Conservation (phyloP, 2,797 vertebrate species). For the Acrocephalus scirpaceus region DNA sequence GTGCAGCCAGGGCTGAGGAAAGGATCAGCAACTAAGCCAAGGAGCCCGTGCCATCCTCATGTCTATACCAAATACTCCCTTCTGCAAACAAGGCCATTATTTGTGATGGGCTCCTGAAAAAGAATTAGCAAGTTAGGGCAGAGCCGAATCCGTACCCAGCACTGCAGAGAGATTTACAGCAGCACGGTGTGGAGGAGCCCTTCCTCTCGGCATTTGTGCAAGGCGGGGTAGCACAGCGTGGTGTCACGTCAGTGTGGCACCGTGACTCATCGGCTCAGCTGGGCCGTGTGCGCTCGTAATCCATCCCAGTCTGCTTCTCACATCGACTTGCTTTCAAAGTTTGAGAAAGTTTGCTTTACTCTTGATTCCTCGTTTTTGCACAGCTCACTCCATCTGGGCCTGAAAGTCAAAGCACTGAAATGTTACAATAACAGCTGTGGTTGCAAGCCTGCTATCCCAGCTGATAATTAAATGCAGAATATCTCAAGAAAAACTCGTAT, state of each 20-base stretch:
- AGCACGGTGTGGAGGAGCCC: not conserved
- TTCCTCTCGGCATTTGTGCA: not conserved
- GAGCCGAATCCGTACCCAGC: not conserved
- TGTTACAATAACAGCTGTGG: constrained; percentile 50
- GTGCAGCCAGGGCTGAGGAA: accelerated
- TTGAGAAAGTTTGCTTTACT: constrained; percentile 53
- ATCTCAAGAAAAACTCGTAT: constrained; percentile 30
- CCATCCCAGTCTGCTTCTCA: not conserved
- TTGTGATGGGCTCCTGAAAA: not conserved
- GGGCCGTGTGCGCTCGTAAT: not conserved
- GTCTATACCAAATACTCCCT: not conserved
- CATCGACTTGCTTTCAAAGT: not conserved
- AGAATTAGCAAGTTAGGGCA: not conserved
- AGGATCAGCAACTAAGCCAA: not conserved
- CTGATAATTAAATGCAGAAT: constrained; percentile 55
- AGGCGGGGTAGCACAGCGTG: not conserved
- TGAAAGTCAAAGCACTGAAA: constrained; percentile 40
- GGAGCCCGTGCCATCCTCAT: not conserved
- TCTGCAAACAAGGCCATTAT: not conserved
- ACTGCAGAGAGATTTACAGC: not conserved
- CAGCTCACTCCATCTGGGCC: constrained; percentile 37
- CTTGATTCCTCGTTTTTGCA: constrained; percentile 10
- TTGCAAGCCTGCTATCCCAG: not conserved
- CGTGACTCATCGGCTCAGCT: not conserved
- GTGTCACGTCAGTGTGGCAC: not conserved